Evolutionary conservation across 2,113 vertebrate genomes (phyloP), one percentile per base, ranked within the genome.

Genomic region (Gorsachius goisagi): DNA sequence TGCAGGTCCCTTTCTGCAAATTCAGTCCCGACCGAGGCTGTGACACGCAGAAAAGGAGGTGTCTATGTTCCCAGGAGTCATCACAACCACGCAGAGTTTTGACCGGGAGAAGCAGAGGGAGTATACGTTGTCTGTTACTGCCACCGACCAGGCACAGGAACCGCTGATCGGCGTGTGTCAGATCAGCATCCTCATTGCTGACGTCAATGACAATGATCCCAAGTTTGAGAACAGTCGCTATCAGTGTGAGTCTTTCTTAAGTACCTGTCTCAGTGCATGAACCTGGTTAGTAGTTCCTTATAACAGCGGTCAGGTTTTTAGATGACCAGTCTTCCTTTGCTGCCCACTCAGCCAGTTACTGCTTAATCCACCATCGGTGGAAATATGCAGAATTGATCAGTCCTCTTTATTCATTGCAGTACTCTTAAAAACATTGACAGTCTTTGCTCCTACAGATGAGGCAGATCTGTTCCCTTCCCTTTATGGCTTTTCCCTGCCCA

Each of bases 161-260:
- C 99, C 99, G 0, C 98, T 99, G 82, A 98, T 99, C 7, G 98
- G 99, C 2, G 94, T 99, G 86, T 99, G 99, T 77, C 98, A 97
- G 97, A 67, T 99, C 97, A 98, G 98, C 7, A 56, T 99, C 67
- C 86, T 98, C 64, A 97, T 99, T 53, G 96, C 95, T 5, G 99
- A 99, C 30, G 67, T 98, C 97, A 99, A 99, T 39, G 99, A 99
- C 98, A 99, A 99, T 9, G 97, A 98, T 9, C 99, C 99, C 44
- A 99, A 98, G 66, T 99, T 99, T 66, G 98, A 99, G 95, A 99
- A 99, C 97, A 99, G 98, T 60, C 98, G 97, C 71, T 99, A 99
- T 79, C 98, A 98, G 85, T 98, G 98, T 99, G 95, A 98, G 98
- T 96, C 49, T 11, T 37, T 15, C 49, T 44, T 17, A 10, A 20